Evolutionary conservation across 1,140 invertebrate species (phyloP).

Genomic region (Papilio xuthus): DNA sequence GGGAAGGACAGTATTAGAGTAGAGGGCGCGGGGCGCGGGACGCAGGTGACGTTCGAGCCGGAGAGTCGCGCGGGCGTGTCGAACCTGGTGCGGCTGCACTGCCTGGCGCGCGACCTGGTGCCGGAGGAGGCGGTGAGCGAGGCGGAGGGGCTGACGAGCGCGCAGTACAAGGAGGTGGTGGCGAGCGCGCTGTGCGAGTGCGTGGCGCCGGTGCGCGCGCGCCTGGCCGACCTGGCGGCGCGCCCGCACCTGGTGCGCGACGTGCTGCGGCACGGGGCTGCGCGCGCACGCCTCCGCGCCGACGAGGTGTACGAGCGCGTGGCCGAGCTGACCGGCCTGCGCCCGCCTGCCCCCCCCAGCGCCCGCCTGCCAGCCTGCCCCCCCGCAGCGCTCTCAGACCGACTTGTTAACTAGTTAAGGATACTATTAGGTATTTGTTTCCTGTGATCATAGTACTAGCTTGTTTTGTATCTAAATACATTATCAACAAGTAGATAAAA

Average conservation of each 20-base stretch:
- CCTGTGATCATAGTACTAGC: too few relatives aligned
- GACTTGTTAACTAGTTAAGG: too few relatives aligned
- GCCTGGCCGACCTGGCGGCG: slow-evolving; percentile 80
- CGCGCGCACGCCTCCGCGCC: slow-evolving; percentile 87
- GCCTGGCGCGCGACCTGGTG: slow-evolving; percentile 86
- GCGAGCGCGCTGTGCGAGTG: slow-evolving; percentile 51
- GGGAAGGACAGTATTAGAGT: too few relatives aligned
- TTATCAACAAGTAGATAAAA: too few relatives aligned
- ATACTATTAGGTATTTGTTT: too few relatives aligned
- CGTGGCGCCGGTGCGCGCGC: slow-evolving; percentile 54
- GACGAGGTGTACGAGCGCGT: slow-evolving; percentile 87
- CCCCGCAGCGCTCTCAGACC: too few relatives aligned
- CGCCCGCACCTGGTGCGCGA: slow-evolving; percentile 85
- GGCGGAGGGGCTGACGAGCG: slow-evolving; percentile 87
- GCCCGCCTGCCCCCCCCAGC: slow-evolving; percentile 27
- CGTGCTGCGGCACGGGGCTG: slow-evolving; percentile 86
- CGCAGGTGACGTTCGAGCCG: slow-evolving; percentile 89
- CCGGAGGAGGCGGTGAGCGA: slow-evolving; percentile 88
- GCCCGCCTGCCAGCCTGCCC: neutral
- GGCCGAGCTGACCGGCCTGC: slow-evolving; percentile 83
- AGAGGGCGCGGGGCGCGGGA: neutral
- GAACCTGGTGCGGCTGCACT: slow-evolving; percentile 94
- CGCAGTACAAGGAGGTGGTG: slow-evolving; percentile 67
- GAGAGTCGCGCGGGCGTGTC: slow-evolving; percentile 91
- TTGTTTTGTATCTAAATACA: too few relatives aligned